Evolutionary conservation across 2,888 invertebrate genomes (phyloP), one percentile per base, ranked within the genome.

Genomic region (Athalia cordata): DNA sequence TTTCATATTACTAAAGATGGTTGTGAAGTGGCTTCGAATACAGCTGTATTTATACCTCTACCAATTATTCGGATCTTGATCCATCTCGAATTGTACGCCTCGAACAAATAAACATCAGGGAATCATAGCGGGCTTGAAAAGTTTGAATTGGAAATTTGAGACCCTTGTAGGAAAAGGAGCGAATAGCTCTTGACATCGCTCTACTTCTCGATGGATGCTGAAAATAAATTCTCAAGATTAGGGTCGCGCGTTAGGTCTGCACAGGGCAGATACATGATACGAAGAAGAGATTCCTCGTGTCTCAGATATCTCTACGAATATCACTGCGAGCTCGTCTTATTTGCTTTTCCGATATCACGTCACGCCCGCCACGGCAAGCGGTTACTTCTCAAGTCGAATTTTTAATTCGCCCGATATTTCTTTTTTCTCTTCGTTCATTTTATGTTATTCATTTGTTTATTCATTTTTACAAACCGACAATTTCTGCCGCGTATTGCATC

Each of bases 71-170:
- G 59, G 57, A 47, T 59, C 45, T 47, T 45, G 45, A 72, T 72
- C 59, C 9, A 47, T n/a, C 72, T n/a, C 47, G 59, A 72, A 72
- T 29, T 2, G 72, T 57, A 59, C 6, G 47, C 57, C 13, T 59
- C 59, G 72, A 72, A 59, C 72, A 47, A 72, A 29, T 29, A 29
- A 29, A 13, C 45, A 52, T 29, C 8, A 59, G 59, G 72, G 47
- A 72, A 57, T 72, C 45, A 43, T 59, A 8, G 4, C 11, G 9
- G 72, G 72, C 45, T 72, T 43, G 72, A 57, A 9, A 72, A 72
- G 57, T 72, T 72, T 72, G 45, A 59, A 72, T 72, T 72, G 57
- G 47, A 72, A 45, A 47, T 72, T 72, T 47, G 45, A 59, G 59
- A 43, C 72, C 15, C 57, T 72, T 59, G 29, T 29, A 29, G 4